A percentile compares a stretch with the other conserved stretches of the same genome.
These are phyloP conservation scores for Menidia beryllina DNA, from an alignment of 2,113 vertebrate species.

Conservation along the genomic window DNA sequence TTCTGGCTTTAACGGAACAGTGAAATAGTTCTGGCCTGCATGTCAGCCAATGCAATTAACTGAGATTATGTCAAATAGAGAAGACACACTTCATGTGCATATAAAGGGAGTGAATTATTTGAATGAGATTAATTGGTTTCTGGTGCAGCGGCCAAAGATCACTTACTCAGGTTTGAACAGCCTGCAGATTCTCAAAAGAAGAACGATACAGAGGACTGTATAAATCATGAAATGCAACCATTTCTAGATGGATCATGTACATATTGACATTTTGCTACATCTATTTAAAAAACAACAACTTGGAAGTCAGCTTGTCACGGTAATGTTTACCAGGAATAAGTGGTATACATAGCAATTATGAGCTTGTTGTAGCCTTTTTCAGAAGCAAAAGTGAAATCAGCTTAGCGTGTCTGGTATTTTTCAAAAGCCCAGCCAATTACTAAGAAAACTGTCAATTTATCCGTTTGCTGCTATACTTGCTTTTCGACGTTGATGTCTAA, in stretches of 20 bases:
- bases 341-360: not conserved
- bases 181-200: not conserved
- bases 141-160: slow-evolving; percentile 41
- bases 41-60: slow-evolving; percentile 68
- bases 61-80: slow-evolving; percentile 68
- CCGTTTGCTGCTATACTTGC: not conserved
- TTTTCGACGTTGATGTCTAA: not conserved
- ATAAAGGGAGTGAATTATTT: slow-evolving; percentile 50
- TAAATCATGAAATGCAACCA: not conserved
- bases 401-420: not conserved
- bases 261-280: not conserved
- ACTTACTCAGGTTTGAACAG: slow-evolving; percentile 28
- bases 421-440: not conserved
- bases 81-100: slow-evolving; percentile 42
- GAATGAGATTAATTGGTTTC: slow-evolving; percentile 61
- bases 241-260: not conserved
- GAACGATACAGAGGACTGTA: slow-evolving; percentile 1
- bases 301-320: not conserved
- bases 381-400: not conserved
- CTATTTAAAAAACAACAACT: not conserved
- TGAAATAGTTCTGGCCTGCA: slow-evolving; percentile 43
- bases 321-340: not conserved
- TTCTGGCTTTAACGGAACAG: slow-evolving; percentile 49
- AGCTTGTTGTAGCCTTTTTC: not conserved
- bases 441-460: not conserved